Conservation (phyloP, 2,888 invertebrate species). For the Euplexia lucipara region DNA sequence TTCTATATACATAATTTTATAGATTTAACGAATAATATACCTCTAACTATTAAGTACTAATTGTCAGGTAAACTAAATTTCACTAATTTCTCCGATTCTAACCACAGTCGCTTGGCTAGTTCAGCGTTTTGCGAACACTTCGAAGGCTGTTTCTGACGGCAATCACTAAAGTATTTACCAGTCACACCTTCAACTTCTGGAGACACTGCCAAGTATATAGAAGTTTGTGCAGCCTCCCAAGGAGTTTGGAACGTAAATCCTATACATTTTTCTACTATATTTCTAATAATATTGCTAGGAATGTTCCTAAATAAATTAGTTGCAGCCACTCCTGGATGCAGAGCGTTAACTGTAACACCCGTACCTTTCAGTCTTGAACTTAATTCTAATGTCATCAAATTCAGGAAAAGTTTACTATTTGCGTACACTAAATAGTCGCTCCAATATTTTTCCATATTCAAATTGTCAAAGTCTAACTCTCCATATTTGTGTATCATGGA, state of each 20-base stretch:
- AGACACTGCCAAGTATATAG: conserved; percentile 89
- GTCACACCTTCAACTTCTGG: conserved; percentile 91
- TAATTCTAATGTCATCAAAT: conserved; percentile 92
- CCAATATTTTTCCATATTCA: conserved; percentile 89
- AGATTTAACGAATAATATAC: conserved; percentile 24
- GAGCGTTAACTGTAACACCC: conserved; percentile 93
- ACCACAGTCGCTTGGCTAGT: conserved; percentile 92
- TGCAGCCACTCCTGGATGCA: conserved; percentile 93
- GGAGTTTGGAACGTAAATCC: conserved; percentile 90
- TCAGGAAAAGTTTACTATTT: conserved; percentile 92
- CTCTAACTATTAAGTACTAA: conserved; percentile 50
- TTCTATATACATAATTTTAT: conserved; percentile 30
- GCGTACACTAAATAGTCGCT: conserved; percentile 87
- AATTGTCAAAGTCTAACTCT: conserved; percentile 84
- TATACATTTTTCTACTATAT: conserved; percentile 71
- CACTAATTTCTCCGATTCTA: conserved; percentile 91
- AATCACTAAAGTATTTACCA: conserved; percentile 93
- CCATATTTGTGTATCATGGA: conserved; percentile 90
- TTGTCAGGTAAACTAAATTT: conserved; percentile 71
- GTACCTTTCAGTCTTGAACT: conserved; percentile 90
- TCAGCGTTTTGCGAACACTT: conserved; percentile 88
- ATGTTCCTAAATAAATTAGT: conserved; percentile 93
- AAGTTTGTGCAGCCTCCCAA: conserved; percentile 92
- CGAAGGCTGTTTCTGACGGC: conserved; percentile 87
- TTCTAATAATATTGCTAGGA: conserved; percentile 80